Base-by-base conservation (phyloP, 2,888 invertebrate species). In the Phyllotreta striolata region DNA sequence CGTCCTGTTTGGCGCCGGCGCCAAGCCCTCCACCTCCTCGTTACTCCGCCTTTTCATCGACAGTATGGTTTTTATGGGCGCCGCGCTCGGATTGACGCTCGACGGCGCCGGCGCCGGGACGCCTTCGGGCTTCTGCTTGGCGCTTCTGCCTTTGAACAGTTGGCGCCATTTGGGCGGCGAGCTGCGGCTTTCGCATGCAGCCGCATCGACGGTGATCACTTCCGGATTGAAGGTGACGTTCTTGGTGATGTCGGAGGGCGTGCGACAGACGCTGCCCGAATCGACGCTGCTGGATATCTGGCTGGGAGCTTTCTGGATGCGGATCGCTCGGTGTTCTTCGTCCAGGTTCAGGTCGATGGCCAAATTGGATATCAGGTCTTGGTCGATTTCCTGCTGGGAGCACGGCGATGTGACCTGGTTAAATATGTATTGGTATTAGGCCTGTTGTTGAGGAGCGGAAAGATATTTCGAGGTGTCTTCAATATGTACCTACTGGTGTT, bases 141-240 rank as follows among this genome's bases (percentile, higher is more conserved):
- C 68, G 62, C 66, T 69, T 62, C 67, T 73, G 14, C 72, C 66
- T 41, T 71, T 67, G 63, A 76, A 76, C 38, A 77, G 62, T 41
- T 75, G 71, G 47, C 75, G 67, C 74, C 73, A 74, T 61, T 70
- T 70, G 1, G 74, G 69, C 4, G 74, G 73, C 4, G 72, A 71
- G 41, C 67, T 69, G 6, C 56, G 66, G 5, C 62, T 54, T 40
- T 73, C 72, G 58, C 68, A 63, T 35, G 66, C 61, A 6, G 64
- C 63, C 2, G 65, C 67, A 35, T 70, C 74, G 37, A 70, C 72
- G 3, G 73, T 72, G 57, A 72, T 73, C 10, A 72, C 81, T 68
- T 82, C 76, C 10, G 82, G 82, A 73, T 81, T 82, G 71, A 82
- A 82, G 3, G 81, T 81, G 55, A 82, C 82, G 62, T 80, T 81